phyloP scores from a whole-genome alignment of 2,888 invertebrate species.

The Odontocerum albicorne region DNA sequence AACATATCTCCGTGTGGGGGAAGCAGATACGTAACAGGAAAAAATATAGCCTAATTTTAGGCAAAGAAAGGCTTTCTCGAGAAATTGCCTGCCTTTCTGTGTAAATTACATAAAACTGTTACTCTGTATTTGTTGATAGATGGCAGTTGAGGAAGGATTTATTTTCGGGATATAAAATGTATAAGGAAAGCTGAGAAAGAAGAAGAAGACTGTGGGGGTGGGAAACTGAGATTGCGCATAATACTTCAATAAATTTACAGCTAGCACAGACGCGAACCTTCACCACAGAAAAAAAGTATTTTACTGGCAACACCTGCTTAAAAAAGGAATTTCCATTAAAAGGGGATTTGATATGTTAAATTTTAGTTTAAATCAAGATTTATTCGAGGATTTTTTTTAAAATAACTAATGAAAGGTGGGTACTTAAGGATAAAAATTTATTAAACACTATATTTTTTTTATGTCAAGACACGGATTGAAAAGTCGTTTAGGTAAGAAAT shows the following conservation, averaged over 20 bases:
- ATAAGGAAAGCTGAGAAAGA: constrained; percentile 7
- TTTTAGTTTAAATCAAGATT: constrained; percentile 7
- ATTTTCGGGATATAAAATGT: constrained; percentile 14
- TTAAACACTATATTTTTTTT: no score
- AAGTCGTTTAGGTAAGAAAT: no score
- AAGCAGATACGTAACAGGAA: neutral
- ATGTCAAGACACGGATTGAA: no score
- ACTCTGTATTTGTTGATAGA: constrained; percentile 17
- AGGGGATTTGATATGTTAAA: constrained; percentile 13
- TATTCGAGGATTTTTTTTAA: neutral
- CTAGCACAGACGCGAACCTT: constrained; percentile 27
- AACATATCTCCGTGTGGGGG: no score
- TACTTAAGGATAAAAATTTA: neutral
- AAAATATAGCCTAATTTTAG: constrained; percentile 10
- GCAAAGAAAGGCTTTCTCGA: neutral
- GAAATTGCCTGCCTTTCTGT: constrained; percentile 3
- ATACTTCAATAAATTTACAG: constrained; percentile 36
- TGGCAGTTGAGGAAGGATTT: constrained; percentile 25
- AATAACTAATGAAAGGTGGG: neutral
- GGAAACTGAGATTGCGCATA: constrained; percentile 36
- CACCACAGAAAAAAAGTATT: constrained; percentile 29
- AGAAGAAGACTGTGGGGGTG: constrained; percentile 10
- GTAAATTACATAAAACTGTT: constrained; percentile 16
- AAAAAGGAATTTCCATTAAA: constrained; percentile 15
- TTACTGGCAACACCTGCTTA: constrained; percentile 31